These are phyloP conservation scores for Carcharodon carcharias DNA, from an alignment of 2,797 vertebrate species.

Conservation along the genomic window DNA sequence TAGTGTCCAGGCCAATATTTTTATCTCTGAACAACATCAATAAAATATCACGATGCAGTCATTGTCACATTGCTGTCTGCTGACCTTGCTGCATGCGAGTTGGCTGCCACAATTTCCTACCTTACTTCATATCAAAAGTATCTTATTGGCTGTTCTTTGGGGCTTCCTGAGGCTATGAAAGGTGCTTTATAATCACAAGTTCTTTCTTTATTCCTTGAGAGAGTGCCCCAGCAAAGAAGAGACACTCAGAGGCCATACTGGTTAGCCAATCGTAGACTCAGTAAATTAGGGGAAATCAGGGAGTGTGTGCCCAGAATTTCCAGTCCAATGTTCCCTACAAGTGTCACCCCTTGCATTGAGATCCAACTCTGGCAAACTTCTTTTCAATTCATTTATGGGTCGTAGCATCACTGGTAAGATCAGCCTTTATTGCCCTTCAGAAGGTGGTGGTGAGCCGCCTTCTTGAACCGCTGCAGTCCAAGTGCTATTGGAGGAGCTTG, in stretches of 20 bases:
- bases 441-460: neutral
- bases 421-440: neutral
- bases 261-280: neutral
- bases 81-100: neutral
- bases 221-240: neutral
- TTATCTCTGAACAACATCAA: neutral
- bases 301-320: neutral
- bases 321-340: neutral
- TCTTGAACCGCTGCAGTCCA: neutral
- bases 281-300: neutral
- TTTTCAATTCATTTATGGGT: neutral
- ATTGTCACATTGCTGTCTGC: neutral
- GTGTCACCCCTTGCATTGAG: neutral
- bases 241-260: neutral
- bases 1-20: neutral
- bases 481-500: neutral
- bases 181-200: neutral
- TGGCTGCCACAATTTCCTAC: neutral
- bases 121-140: neutral
- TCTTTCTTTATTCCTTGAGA: neutral
- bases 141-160: no score
- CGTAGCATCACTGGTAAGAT: neutral
- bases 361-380: neutral
- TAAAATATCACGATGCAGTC: neutral
- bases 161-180: neutral